Conservation (phyloP, 2,797 vertebrate species). For the Falco naumanni region DNA sequence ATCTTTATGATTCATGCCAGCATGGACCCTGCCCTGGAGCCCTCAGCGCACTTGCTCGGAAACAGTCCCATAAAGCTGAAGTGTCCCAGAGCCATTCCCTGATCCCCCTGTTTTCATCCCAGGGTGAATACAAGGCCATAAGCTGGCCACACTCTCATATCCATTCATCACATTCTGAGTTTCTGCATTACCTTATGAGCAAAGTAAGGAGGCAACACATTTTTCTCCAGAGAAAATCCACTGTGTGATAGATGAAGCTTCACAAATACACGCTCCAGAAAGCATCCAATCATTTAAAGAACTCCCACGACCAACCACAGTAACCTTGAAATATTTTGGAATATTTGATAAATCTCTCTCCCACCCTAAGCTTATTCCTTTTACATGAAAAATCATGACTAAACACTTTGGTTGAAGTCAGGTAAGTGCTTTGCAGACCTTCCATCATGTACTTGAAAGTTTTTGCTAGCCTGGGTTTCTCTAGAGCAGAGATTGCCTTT, state of each 20-base stretch:
- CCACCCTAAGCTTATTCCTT: not conserved
- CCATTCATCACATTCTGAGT: constrained; percentile 32
- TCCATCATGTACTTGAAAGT: not conserved
- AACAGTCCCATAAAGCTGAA: not conserved
- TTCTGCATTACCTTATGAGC: constrained; percentile 14
- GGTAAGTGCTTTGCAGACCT: not conserved
- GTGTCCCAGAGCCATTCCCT: not conserved
- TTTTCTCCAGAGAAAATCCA: constrained; percentile 50
- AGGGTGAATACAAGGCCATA: not conserved
- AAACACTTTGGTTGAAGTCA: not conserved
- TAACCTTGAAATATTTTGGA: constrained; percentile 59
- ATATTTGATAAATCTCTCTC: constrained; percentile 46
- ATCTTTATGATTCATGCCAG: not conserved
- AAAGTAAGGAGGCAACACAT: constrained; percentile 37
- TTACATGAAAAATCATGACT: not conserved
- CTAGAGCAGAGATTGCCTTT: not conserved
- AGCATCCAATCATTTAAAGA: constrained; percentile 62
- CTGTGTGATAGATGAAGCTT: constrained; percentile 54
- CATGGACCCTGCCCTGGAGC: not conserved
- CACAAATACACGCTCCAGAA: constrained; percentile 43
- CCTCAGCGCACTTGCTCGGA: not conserved
- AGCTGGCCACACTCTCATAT: not conserved
- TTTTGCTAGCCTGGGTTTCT: not conserved
- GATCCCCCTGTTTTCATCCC: not conserved
- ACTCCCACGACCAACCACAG: not conserved